Evolutionary conservation across 2,888 invertebrate genomes (phyloP).

Genomic region (Cephonodes hylas): DNA sequence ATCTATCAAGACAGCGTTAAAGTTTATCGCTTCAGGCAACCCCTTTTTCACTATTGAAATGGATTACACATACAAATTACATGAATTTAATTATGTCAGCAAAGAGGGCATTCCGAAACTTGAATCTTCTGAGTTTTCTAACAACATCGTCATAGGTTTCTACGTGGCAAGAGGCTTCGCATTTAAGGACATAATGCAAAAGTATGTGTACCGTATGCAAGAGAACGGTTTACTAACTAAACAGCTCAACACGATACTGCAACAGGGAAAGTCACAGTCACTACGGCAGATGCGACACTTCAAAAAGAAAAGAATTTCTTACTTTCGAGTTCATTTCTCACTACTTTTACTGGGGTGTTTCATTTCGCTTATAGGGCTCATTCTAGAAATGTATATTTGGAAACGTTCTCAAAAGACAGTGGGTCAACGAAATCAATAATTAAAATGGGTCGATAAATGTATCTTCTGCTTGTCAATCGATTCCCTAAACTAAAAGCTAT

Average conservation of each 20-base stretch:
- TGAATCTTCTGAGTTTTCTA: slow-evolving; percentile 40
- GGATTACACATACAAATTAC: slow-evolving; percentile 40
- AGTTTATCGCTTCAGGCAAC: slow-evolving; percentile 37
- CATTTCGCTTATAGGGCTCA: slow-evolving; percentile 40
- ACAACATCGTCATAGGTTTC: slow-evolving; percentile 35
- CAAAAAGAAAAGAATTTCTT: slow-evolving; percentile 30
- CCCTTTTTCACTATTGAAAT: slow-evolving; percentile 44
- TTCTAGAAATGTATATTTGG: slow-evolving; percentile 36
- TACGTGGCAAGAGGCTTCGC: slow-evolving; percentile 50
- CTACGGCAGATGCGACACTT: slow-evolving; percentile 21
- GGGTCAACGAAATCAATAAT: slow-evolving; percentile 10
- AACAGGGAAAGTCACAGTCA: slow-evolving; percentile 21
- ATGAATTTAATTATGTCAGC: slow-evolving; percentile 40
- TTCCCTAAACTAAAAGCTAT: no score
- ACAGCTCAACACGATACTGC: slow-evolving; percentile 33
- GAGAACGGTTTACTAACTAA: slow-evolving; percentile 49
- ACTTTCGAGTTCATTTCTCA: slow-evolving; percentile 45
- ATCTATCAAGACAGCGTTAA: slow-evolving; percentile 33
- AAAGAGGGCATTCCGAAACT: slow-evolving; percentile 38
- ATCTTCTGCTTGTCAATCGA: no score
- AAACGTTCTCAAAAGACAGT: slow-evolving; percentile 17
- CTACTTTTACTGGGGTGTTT: slow-evolving; percentile 39
- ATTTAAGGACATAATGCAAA: slow-evolving; percentile 38
- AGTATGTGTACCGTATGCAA: slow-evolving; percentile 37
- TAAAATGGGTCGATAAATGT: background rate